Percentiles rank a stretch among this genome's conserved stretches.
These are phyloP conservation scores for Sakesphorus luctuosus DNA, from an alignment of 2,113 vertebrate genomes.

Conservation along the genomic window DNA sequence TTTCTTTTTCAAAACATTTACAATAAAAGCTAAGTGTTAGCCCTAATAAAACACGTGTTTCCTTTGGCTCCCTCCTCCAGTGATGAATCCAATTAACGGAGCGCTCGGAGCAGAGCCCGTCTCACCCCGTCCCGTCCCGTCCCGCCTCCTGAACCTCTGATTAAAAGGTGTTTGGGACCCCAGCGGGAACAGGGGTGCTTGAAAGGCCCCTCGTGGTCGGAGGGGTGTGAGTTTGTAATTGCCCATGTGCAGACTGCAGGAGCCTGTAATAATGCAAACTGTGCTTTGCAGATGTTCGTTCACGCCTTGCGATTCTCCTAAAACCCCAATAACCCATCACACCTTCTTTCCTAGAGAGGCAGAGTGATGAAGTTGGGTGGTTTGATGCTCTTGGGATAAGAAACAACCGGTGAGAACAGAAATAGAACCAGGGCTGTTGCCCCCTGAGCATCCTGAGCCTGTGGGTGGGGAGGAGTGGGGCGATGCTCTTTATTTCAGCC, in stretches of 20 bases:
- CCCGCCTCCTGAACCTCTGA: not conserved
- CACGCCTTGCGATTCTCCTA: not conserved
- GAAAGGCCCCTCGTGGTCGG: fast-evolving
- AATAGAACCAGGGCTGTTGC: not conserved
- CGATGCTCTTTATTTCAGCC: not conserved
- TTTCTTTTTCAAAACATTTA: not conserved
- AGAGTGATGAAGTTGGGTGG: too few species aligned
- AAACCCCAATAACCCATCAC: not conserved
- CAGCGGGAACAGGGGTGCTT: not conserved
- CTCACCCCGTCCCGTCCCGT: not conserved
- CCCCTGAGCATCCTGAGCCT: not conserved
- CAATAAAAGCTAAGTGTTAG: not conserved
- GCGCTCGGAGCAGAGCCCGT: not conserved
- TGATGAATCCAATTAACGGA: not conserved
- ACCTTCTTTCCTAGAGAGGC: not conserved
- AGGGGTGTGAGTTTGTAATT: not conserved
- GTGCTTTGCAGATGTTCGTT: not conserved
- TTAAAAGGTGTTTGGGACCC: not conserved
- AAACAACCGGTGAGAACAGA: not conserved
- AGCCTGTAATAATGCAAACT: not conserved
- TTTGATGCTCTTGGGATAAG: not conserved
- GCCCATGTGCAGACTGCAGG: not conserved
- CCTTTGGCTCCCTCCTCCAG: not conserved
- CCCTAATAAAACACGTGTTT: not conserved
- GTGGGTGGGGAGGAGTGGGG: not conserved